These are phyloP conservation scores for Drosophila trapezifrons DNA, from an alignment of 1,140 invertebrate species.

Conservation along the genomic window DNA sequence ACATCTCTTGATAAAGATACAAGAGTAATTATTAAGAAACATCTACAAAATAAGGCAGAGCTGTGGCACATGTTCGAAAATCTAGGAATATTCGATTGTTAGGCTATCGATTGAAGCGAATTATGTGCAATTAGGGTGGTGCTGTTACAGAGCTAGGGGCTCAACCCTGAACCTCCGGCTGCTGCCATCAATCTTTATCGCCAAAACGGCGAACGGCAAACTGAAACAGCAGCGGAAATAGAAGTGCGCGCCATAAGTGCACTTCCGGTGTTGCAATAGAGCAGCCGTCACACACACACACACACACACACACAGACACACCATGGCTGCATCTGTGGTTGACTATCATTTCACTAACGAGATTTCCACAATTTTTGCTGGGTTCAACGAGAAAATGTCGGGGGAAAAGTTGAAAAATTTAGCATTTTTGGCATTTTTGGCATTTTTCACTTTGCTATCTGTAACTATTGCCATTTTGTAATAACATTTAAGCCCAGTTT, in stretches of 20 bases:
- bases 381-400: constrained; percentile 32
- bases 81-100: constrained; percentile 13
- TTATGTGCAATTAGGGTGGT: constrained; percentile 52
- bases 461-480: constrained; percentile 60
- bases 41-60: background rate
- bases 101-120: constrained; percentile 21
- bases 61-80: background rate
- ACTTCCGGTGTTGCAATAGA: constrained; percentile 58
- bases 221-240: constrained; percentile 68
- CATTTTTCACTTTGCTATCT: constrained; percentile 65
- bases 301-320: constrained; percentile 20
- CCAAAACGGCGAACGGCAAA: constrained; percentile 33
- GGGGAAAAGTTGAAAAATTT: too few species aligned
- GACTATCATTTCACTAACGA: constrained; percentile 59
- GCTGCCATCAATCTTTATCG: constrained; percentile 71
- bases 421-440: too few species aligned
- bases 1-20: background rate
- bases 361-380: constrained; percentile 66
- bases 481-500: constrained; percentile 49
- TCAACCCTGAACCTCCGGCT: constrained; percentile 7
- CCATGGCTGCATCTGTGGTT: constrained; percentile 23
- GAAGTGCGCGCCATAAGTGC: constrained; percentile 80
- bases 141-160: background rate
- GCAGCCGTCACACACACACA: constrained; percentile 20
- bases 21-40: background rate